phyloP scores from a whole-genome alignment of 2,888 invertebrate genomes.

The Chymomyza procnemis region DNA sequence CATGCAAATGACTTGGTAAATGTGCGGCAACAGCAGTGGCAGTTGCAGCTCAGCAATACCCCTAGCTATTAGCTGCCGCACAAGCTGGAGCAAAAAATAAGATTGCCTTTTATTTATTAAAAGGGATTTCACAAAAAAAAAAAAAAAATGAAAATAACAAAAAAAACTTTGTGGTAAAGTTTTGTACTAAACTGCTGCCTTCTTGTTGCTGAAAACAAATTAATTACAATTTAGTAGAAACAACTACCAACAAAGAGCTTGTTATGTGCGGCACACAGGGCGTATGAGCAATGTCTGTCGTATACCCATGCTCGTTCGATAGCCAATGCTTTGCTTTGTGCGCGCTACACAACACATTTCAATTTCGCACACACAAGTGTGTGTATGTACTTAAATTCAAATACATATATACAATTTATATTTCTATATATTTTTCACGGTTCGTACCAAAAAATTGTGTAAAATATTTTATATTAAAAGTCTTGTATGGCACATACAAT shows the following conservation, averaged over 20 bases:
- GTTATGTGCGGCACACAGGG: conserved; percentile 18
- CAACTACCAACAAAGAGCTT: conserved; percentile 28
- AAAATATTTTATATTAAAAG: conserved; percentile 17
- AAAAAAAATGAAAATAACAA: no score
- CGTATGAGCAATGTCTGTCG: conserved; percentile 26
- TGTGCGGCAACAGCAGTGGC: conserved; percentile 17
- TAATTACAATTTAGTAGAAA: background rate
- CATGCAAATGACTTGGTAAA: conserved; percentile 48
- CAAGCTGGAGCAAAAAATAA: background rate
- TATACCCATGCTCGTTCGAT: background rate
- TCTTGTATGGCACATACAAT: conserved; percentile 32
- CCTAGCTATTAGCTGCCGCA: conserved; percentile 15
- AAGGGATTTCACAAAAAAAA: no score
- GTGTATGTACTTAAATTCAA: background rate
- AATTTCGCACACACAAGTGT: conserved; percentile 19
- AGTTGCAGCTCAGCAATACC: conserved; percentile 36
- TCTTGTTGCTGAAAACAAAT: background rate
- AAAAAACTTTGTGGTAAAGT: background rate
- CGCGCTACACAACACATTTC: background rate
- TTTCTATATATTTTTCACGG: conserved; percentile 8
- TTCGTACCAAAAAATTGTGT: conserved; percentile 3
- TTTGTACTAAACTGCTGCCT: background rate
- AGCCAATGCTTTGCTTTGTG: background rate
- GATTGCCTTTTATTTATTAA: background rate
- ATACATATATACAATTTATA: conserved; percentile 13